Percentiles rank a stretch among this genome's conserved stretches.
phyloP scores from a whole-genome alignment of 2,888 invertebrate genomes.

The Oasisia sp. region DNA sequence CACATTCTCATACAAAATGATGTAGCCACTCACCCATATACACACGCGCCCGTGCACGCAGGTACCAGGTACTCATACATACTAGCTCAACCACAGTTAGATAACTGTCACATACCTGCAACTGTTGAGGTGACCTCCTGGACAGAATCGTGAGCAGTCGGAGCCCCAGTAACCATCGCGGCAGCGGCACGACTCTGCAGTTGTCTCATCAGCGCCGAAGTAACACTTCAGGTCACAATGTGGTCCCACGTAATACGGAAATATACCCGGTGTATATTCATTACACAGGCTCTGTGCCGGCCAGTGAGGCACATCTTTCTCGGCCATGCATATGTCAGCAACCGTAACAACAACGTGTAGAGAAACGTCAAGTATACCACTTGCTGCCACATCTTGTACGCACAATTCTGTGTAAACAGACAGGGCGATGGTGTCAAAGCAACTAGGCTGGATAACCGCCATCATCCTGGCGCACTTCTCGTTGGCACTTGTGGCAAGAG shows the following conservation, averaged over 20 bases:
- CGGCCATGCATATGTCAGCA: constrained; percentile 41
- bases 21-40: neutral
- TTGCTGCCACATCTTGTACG: constrained; percentile 37
- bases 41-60: neutral
- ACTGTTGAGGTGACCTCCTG: constrained; percentile 43
- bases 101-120: constrained; percentile 36
- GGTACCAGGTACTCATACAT: neutral
- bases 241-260: constrained; percentile 36
- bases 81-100: neutral
- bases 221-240: constrained; percentile 41
- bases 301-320: constrained; percentile 31
- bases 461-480: neutral
- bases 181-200: constrained; percentile 40
- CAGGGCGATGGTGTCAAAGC: neutral
- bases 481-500: constrained; percentile 25
- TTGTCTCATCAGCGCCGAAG: constrained; percentile 22
- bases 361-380: constrained; percentile 34
- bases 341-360: constrained; percentile 35
- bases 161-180: constrained; percentile 46
- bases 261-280: constrained; percentile 40
- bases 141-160: constrained; percentile 44
- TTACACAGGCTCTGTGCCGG: constrained; percentile 44
- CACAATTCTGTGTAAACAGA: neutral
- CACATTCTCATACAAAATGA: no score
- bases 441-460: neutral